Evolutionary conservation across 2,888 invertebrate genomes (phyloP).

Genomic region (Lysandra bellargus): DNA sequence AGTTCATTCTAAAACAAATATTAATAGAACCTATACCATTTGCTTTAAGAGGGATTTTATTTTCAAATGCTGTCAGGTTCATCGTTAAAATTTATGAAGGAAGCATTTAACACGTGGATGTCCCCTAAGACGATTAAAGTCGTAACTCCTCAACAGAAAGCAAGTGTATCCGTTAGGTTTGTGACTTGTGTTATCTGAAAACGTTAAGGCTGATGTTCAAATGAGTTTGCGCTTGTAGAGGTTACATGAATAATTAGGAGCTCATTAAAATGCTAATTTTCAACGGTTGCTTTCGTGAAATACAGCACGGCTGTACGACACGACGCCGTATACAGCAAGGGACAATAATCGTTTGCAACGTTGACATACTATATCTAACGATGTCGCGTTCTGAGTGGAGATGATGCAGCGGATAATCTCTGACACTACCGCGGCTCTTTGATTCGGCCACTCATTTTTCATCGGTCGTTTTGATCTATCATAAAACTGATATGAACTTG

Average conservation of each 20-base stretch:
- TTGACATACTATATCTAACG: background rate
- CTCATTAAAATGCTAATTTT: constrained; percentile 56
- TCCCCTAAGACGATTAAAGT: background rate
- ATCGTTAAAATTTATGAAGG: background rate
- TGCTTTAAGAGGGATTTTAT: too few relatives aligned
- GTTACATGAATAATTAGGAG: constrained; percentile 51
- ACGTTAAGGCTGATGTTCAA: background rate
- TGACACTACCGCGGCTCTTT: background rate
- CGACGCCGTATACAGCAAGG: constrained; percentile 58
- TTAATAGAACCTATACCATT: background rate
- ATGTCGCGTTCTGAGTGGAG: background rate
- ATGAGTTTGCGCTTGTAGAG: background rate
- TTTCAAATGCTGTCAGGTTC: background rate
- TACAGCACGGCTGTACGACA: constrained; percentile 49
- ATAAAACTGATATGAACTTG: too few relatives aligned
- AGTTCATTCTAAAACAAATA: too few relatives aligned
- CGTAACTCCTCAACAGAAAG: background rate
- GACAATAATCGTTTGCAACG: constrained; percentile 59
- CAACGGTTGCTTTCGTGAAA: constrained; percentile 50
- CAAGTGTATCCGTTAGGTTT: background rate
- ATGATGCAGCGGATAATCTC: background rate
- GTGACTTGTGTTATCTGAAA: background rate
- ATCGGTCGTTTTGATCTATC: too few relatives aligned
- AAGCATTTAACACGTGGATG: background rate
- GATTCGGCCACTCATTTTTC: too few relatives aligned